Conservation (phyloP, 2,797 vertebrate genomes). For the Parambassis ranga region DNA sequence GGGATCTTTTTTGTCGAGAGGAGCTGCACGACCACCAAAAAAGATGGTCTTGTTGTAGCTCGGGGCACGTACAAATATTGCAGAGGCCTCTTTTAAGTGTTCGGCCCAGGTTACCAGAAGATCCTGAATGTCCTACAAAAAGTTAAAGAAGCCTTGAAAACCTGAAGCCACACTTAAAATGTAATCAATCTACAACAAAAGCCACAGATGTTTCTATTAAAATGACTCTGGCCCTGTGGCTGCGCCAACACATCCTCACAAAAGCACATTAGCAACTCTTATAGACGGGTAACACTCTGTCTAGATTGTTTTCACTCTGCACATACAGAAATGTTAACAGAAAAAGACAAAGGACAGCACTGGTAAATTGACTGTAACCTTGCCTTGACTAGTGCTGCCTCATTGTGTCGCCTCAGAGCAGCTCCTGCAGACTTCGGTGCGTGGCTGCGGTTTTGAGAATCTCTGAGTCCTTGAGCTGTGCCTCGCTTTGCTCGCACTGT, state of each 20-base stretch:
- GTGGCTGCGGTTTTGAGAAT: conserved; percentile 84
- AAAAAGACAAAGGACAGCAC: background rate
- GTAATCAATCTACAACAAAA: too few relatives aligned
- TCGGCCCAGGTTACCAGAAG: conserved; percentile 86
- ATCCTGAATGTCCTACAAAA: conserved; percentile 89
- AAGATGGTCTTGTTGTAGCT: conserved; percentile 85
- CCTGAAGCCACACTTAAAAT: too few relatives aligned
- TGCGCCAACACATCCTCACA: background rate
- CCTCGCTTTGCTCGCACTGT: conserved; percentile 93
- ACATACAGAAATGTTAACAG: too few relatives aligned
- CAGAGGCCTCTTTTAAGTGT: conserved; percentile 81
- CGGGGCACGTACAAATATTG: conserved; percentile 86
- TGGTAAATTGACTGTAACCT: conserved; percentile 8
- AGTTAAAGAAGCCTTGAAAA: background rate
- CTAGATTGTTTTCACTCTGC: background rate
- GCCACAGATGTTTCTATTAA: too few relatives aligned
- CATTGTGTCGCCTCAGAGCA: conserved; percentile 89
- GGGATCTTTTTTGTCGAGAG: conserved; percentile 80
- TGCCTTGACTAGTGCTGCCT: conserved; percentile 86
- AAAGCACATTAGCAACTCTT: background rate
- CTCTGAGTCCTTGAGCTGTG: conserved; percentile 86
- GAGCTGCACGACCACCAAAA: conserved; percentile 79
- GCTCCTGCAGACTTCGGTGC: conserved; percentile 89
- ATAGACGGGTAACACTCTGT: background rate
- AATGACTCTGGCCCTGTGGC: background rate